Evolutionary conservation across 1,140 invertebrate species (phyloP).

Genomic region (Thaumetopoea pityocampa): DNA sequence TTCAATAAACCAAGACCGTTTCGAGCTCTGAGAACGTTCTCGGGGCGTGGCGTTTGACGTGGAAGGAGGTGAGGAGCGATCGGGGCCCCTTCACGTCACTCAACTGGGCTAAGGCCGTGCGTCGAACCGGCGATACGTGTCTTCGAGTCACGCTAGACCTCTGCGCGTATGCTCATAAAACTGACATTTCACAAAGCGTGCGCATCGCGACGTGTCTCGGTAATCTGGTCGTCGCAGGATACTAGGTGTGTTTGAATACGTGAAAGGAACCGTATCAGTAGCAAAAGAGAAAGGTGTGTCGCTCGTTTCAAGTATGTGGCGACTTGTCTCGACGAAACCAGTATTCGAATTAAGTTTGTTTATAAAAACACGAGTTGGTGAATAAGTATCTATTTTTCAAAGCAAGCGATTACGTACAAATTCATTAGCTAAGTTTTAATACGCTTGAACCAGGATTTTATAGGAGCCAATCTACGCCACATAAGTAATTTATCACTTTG

Average conservation of each 20-base stretch:
- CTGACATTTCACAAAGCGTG: neutral
- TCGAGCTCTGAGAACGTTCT: conserved; percentile 25
- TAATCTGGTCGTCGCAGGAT: conserved; percentile 19
- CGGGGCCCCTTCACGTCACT: conserved; percentile 54
- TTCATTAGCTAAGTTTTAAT: too few relatives aligned
- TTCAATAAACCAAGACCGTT: conserved; percentile 22
- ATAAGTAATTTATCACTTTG: too few relatives aligned
- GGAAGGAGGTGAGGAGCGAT: conserved; percentile 20
- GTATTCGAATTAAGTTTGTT: conserved; percentile 24
- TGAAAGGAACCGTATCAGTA: conserved; percentile 30
- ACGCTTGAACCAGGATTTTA: too few relatives aligned
- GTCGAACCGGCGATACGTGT: conserved; percentile 29
- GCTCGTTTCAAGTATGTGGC: conserved; percentile 11
- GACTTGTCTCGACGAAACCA: conserved; percentile 11
- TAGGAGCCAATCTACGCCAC: too few relatives aligned
- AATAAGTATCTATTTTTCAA: too few relatives aligned
- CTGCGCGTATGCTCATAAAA: neutral
- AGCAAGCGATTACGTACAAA: too few relatives aligned
- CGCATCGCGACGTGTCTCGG: conserved; percentile 8
- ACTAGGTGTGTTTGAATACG: conserved; percentile 23
- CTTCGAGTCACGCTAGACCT: conserved; percentile 1
- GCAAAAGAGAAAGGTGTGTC: conserved; percentile 39
- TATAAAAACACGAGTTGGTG: conserved; percentile 8
- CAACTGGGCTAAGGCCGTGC: conserved; percentile 62
- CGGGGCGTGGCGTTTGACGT: conserved; percentile 20